Evolutionary conservation across 2,113 vertebrate genomes (phyloP).

Genomic region (Platichthys flesus): DNA sequence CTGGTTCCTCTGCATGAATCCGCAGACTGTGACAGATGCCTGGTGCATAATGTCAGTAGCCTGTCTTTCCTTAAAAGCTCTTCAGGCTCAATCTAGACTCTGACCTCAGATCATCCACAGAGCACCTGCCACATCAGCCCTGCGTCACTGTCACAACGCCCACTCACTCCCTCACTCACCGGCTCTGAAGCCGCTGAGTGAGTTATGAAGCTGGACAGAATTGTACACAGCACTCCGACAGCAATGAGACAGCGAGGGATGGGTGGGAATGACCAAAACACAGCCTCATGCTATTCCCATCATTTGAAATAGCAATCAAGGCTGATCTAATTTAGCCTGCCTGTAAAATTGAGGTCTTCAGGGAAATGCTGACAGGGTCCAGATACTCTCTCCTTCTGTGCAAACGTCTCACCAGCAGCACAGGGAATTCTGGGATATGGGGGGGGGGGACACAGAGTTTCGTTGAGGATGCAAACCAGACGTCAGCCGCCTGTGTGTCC

Average conservation of each 20-base stretch:
- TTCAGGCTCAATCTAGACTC: slow-evolving; percentile 76
- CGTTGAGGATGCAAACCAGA: slow-evolving; percentile 73
- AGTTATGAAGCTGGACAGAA: slow-evolving; percentile 33
- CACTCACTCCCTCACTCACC: slow-evolving; percentile 15
- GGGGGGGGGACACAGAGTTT: slow-evolving; percentile 61
- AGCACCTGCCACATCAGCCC: slow-evolving; percentile 70
- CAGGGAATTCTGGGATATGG: slow-evolving; percentile 72
- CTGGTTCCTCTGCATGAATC: slow-evolving; percentile 41
- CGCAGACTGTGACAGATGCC: slow-evolving; percentile 53
- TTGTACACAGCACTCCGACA: slow-evolving; percentile 37
- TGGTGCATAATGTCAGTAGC: slow-evolving; percentile 65
- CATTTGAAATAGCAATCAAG: slow-evolving; percentile 79
- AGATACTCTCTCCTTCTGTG: slow-evolving; percentile 71
- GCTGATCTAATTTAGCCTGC: slow-evolving; percentile 78
- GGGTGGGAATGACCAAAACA: slow-evolving; percentile 67
- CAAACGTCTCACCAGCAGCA: slow-evolving; percentile 65
- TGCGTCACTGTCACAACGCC: slow-evolving; percentile 57
- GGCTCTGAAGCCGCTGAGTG: slow-evolving; percentile 30
- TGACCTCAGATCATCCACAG: slow-evolving; percentile 79
- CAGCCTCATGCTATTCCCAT: slow-evolving; percentile 74
- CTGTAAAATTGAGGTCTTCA: slow-evolving; percentile 75
- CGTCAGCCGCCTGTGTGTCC: slow-evolving; percentile 70
- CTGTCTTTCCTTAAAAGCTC: slow-evolving; percentile 63
- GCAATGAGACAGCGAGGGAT: slow-evolving; percentile 42
- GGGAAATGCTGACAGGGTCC: slow-evolving; percentile 79